A percentile compares a stretch with the other conserved stretches of the same genome.
phyloP scores from a whole-genome alignment of 1,140 invertebrate genomes.

The Drosophila novamexicana region DNA sequence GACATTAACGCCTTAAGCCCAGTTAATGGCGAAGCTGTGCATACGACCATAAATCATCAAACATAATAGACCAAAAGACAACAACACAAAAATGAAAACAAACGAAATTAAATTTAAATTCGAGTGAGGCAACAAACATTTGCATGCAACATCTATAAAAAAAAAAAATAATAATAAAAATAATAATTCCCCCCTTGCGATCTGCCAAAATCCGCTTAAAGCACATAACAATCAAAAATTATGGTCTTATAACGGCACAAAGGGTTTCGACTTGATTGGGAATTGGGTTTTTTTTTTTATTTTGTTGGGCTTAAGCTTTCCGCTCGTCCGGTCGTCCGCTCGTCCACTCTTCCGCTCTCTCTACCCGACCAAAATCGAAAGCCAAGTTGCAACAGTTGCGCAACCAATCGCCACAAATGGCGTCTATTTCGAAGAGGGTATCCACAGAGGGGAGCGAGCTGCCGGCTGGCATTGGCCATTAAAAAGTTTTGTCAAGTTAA shows the following conservation, averaged over 20 bases:
- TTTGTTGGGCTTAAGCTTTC: neutral
- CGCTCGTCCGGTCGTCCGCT: too few species aligned
- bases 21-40: conserved; percentile 46
- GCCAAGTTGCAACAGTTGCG: conserved; percentile 71
- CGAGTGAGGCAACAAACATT: conserved; percentile 35
- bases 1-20: conserved; percentile 74
- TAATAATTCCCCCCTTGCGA: neutral
- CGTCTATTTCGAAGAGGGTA: conserved; percentile 25
- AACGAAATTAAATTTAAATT: conserved; percentile 62
- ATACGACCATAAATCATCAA: conserved; percentile 63
- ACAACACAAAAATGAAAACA: conserved; percentile 7
- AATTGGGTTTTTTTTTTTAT: neutral
- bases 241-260: conserved; percentile 62
- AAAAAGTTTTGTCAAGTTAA: conserved; percentile 83
- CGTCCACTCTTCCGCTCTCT: too few species aligned
- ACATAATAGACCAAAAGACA: conserved; percentile 53
- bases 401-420: conserved; percentile 67
- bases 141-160: conserved; percentile 46
- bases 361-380: conserved; percentile 12
- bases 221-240: conserved; percentile 73
- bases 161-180: neutral
- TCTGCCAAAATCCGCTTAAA: conserved; percentile 60
- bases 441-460: conserved; percentile 16
- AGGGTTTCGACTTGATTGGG: conserved; percentile 53
- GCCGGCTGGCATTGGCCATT: conserved; percentile 60